A percentile compares a stretch with the other conserved stretches of the same genome.
These are phyloP conservation scores for Pterois miles DNA, from an alignment of 2,797 vertebrate species.

Conservation along the genomic window DNA sequence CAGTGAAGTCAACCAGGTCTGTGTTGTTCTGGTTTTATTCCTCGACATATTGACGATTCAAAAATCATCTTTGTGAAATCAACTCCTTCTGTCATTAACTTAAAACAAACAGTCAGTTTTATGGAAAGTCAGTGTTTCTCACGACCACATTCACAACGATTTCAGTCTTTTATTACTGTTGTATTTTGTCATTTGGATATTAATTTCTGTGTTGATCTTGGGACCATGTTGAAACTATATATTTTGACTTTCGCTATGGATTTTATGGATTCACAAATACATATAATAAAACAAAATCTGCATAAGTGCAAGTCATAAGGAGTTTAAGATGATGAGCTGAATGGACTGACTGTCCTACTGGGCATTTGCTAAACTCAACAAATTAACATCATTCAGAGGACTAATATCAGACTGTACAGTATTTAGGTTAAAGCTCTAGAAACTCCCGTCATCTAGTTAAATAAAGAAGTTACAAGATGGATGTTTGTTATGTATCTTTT, in stretches of 20 bases:
- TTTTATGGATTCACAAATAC: not conserved
- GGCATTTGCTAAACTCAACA: not conserved
- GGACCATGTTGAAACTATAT: not conserved
- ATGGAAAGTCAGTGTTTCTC: not conserved
- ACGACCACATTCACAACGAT: no score
- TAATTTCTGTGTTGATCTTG: not conserved
- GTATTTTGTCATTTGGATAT: not conserved
- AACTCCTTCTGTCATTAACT: not conserved
- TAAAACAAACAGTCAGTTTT: not conserved
- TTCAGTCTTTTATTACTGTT: not conserved
- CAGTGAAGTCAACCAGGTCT: conserved; percentile 25
- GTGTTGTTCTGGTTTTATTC: not conserved
- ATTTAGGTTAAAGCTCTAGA: not conserved
- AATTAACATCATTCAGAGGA: not conserved
- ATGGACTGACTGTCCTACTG: not conserved
- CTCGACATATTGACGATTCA: not conserved
- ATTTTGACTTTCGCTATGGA: not conserved
- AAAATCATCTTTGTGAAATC: not conserved
- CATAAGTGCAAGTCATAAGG: not conserved
- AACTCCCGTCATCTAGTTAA: not conserved
- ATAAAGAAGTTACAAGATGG: not conserved
- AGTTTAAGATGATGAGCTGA: not conserved
- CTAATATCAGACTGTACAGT: not conserved
- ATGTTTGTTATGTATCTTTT: not conserved
- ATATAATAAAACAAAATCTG: not conserved